phyloP scores from a whole-genome alignment of 1,140 invertebrate species.

The Temnothorax longispinosus region DNA sequence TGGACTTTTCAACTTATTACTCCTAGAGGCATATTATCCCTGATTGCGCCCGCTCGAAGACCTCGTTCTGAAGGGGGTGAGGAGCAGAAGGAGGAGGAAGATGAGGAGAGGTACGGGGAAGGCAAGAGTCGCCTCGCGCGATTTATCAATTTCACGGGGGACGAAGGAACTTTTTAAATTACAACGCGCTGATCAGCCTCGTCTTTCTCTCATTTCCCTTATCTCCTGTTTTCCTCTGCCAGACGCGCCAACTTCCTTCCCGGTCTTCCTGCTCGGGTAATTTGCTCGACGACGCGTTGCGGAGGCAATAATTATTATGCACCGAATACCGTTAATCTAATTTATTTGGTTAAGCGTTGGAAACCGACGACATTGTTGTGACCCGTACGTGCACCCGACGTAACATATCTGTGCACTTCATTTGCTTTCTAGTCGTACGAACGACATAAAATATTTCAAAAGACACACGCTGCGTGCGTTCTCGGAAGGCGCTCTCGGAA shows the following conservation, averaged over 20 bases:
- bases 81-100: not conserved
- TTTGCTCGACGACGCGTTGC: slow-evolving; percentile 42
- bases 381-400: no score
- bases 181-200: slow-evolving; percentile 74
- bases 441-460: not conserved
- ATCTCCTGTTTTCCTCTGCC: slow-evolving; percentile 44
- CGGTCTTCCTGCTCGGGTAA: slow-evolving; percentile 37
- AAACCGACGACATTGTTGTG: not conserved
- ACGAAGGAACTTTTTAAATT: slow-evolving; percentile 81
- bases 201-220: slow-evolving; percentile 67
- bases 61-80: not conserved
- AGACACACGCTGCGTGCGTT: not conserved
- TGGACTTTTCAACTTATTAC: slow-evolving; percentile 80
- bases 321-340: slow-evolving; percentile 55
- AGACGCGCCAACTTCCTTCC: slow-evolving; percentile 47
- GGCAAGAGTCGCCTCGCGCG: slow-evolving; percentile 64
- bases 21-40: slow-evolving; percentile 77
- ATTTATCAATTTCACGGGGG: slow-evolving; percentile 80
- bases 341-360: slow-evolving; percentile 45
- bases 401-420: not conserved
- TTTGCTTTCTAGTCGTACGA: not conserved
- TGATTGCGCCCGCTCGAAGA: slow-evolving; percentile 71
- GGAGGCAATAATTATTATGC: slow-evolving; percentile 66
- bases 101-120: not conserved
- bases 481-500: not conserved